phyloP scores from a whole-genome alignment of 2,888 invertebrate species.

The Ctenicera cuprea region DNA sequence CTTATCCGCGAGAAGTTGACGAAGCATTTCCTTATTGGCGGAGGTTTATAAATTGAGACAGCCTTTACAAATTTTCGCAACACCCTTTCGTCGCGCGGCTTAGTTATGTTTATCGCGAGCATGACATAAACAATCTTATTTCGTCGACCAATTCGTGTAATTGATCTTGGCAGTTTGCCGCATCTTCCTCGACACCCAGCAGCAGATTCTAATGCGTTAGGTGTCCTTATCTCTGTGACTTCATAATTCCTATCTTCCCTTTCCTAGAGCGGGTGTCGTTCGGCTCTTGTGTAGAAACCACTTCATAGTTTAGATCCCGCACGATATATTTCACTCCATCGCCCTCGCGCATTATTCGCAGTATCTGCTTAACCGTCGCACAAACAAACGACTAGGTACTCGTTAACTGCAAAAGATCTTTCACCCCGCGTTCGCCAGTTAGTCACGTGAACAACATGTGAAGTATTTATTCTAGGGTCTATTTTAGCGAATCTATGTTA shows the following conservation, averaged over 20 bases:
- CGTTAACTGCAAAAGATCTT: conserved; percentile 36
- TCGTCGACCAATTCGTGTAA: conserved; percentile 40
- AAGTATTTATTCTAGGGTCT: conserved; percentile 10
- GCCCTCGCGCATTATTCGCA: conserved; percentile 34
- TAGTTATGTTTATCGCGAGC: conserved; percentile 43
- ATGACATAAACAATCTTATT: conserved; percentile 49
- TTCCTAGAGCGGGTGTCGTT: conserved; percentile 32
- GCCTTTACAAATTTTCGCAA: conserved; percentile 28
- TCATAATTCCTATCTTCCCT: conserved; percentile 41
- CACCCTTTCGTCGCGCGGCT: conserved; percentile 5
- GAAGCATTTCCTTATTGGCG: conserved; percentile 35
- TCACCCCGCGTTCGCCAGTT: not conserved
- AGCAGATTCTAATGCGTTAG: conserved; percentile 28
- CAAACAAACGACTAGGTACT: conserved; percentile 43
- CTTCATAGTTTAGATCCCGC: conserved; percentile 41
- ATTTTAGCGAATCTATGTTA: conserved; percentile 21
- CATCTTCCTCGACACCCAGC: not conserved
- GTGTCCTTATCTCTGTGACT: conserved; percentile 41
- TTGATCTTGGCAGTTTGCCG: conserved; percentile 42
- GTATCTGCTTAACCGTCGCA: conserved; percentile 37
- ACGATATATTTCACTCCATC: conserved; percentile 42
- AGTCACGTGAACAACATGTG: conserved; percentile 30
- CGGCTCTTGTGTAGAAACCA: conserved; percentile 40
- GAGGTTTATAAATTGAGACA: conserved; percentile 33
- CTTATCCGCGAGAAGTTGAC: conserved; percentile 39